Percentiles rank a stretch among this genome's conserved stretches.
These are phyloP conservation scores for Schrankia costaestrigalis DNA, from an alignment of 2,888 invertebrate species.

Conservation along the genomic window DNA sequence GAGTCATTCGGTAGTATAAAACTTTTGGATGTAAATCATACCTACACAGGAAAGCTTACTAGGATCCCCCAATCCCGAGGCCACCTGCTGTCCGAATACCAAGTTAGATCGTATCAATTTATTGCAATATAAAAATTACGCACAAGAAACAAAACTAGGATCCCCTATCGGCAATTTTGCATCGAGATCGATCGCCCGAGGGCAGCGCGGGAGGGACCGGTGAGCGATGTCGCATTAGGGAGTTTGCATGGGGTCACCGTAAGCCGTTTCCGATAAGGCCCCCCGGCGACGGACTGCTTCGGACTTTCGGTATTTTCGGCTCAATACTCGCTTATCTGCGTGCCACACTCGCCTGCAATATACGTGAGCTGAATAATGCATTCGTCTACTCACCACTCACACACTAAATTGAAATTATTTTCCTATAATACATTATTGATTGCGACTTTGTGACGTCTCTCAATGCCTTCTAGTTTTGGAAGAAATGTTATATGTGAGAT, in stretches of 20 bases:
- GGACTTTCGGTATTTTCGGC: slow-evolving; percentile 57
- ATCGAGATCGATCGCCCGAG: slow-evolving; percentile 74
- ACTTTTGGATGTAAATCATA: no score
- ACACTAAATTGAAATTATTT: slow-evolving; percentile 74
- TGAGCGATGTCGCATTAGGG: slow-evolving; percentile 75
- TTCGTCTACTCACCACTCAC: slow-evolving; percentile 38
- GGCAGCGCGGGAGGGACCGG: slow-evolving; percentile 45
- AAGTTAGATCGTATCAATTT: slow-evolving; percentile 35
- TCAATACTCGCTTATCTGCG: slow-evolving; percentile 69
- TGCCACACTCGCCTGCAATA: slow-evolving; percentile 67
- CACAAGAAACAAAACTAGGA: slow-evolving; percentile 60
- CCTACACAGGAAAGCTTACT: no score
- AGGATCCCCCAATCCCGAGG: no score
- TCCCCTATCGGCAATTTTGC: slow-evolving; percentile 71
- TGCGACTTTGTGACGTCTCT: no score
- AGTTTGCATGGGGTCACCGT: slow-evolving; percentile 77
- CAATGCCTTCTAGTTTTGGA: neutral
- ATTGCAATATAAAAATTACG: slow-evolving; percentile 66
- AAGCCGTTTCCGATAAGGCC: slow-evolving; percentile 81
- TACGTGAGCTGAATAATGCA: slow-evolving; percentile 75
- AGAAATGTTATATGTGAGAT: no score
- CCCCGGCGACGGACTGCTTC: slow-evolving; percentile 45
- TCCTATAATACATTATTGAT: slow-evolving; percentile 60
- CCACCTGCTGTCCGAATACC: slow-evolving; percentile 32
- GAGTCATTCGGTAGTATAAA: no score